Evolutionary conservation across 2,113 vertebrate species (phyloP).

Genomic region (Alexandromys fortis): DNA sequence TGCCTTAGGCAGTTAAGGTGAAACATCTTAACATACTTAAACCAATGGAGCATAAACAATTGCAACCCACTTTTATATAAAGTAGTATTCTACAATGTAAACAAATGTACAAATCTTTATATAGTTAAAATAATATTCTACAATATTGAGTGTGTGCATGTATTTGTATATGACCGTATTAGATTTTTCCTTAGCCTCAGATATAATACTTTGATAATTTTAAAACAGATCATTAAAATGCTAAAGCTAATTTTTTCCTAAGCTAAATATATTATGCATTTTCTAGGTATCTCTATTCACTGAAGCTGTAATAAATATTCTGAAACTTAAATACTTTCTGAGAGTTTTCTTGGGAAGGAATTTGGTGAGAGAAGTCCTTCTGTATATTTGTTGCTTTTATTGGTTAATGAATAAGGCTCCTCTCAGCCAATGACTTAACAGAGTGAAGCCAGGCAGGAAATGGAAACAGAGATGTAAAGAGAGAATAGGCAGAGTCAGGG

Average conservation of each 20-base stretch:
- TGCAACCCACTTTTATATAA: not conserved
- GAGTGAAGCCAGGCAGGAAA: too few species aligned
- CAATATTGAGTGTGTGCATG: not conserved
- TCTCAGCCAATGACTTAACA: too few species aligned
- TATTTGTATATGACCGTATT: not conserved
- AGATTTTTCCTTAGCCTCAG: slow-evolving; percentile 21
- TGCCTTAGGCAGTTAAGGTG: not conserved
- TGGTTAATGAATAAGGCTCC: too few species aligned
- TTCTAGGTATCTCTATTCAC: slow-evolving; percentile 18
- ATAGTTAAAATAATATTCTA: not conserved
- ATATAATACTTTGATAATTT: slow-evolving; percentile 55
- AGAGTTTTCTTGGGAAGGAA: not conserved
- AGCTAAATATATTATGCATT: slow-evolving; percentile 45
- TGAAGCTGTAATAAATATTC: not conserved
- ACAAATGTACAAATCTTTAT: not conserved
- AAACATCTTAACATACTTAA: not conserved
- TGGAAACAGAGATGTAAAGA: too few species aligned
- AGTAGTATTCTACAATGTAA: not conserved
- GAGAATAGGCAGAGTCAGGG: too few species aligned
- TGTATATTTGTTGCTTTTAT: too few species aligned
- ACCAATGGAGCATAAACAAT: not conserved
- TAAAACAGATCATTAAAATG: slow-evolving; percentile 25
- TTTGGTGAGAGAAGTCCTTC: too few species aligned
- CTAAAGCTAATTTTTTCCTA: slow-evolving; percentile 53
- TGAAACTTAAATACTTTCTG: slow-evolving; percentile 7